Conservation (phyloP, 1,140 invertebrate genomes). For the Rhopalosiphum maidis region DNA sequence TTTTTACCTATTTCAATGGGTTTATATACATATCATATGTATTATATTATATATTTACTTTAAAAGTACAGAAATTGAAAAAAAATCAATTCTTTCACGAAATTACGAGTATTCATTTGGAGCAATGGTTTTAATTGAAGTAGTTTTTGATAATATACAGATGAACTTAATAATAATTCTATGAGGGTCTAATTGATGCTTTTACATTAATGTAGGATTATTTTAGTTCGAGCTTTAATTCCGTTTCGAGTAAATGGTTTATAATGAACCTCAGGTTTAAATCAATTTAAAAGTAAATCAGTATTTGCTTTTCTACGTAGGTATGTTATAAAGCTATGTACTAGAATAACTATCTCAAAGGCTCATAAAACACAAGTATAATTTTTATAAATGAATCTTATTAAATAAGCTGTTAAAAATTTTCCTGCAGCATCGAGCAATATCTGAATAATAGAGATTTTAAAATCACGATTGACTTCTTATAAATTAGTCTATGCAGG, state of each 20-base stretch:
- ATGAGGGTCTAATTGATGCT: neutral
- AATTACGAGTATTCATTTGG: neutral
- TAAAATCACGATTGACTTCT: neutral
- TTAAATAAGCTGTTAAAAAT: neutral
- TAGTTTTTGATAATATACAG: constrained; percentile 7
- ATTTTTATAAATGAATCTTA: neutral
- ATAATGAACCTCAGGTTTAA: neutral
- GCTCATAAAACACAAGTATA: neutral
- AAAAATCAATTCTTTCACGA: neutral
- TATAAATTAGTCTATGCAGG: neutral
- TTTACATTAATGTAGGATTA: constrained; percentile 27
- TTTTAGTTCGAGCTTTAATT: constrained; percentile 11
- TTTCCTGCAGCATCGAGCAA: neutral
- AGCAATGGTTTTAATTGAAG: neutral
- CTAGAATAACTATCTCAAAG: neutral
- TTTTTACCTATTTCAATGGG: neutral
- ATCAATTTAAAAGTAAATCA: constrained; percentile 3
- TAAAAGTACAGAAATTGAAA: neutral
- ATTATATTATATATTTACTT: neutral
- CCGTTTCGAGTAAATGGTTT: constrained; percentile 5
- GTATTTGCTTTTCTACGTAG: neutral
- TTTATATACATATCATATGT: neutral
- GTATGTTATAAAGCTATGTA: neutral
- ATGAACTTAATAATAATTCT: constrained; percentile 30
- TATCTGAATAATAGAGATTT: neutral